Evolutionary conservation across 1,140 invertebrate genomes (phyloP), one percentile per base, ranked within the genome.

Genomic region (Holcopasites calliopsidis): DNA sequence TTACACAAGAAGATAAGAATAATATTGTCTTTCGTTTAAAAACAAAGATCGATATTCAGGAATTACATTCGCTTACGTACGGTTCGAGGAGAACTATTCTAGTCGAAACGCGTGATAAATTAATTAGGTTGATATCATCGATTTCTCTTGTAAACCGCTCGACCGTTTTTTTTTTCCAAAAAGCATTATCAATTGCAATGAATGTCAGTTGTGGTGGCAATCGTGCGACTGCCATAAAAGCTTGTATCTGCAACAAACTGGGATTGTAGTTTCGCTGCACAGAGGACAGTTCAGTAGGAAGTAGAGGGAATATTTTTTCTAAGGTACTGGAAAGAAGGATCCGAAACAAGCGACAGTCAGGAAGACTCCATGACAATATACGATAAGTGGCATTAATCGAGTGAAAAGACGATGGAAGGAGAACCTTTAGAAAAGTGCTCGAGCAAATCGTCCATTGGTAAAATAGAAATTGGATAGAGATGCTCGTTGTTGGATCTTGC

Each of bases 251-350:
- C 38, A 11, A 28, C 28, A 21, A 57, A 16, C 10, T 26, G n/a
- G 26, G 47, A 26, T 23, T 52, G 44, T 40, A 52, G 62, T n/a
- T 52, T 50, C 47, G 58, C 18, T 4, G 58, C 13, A 47, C 33
- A 23, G 58, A 61, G n/a, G n/a, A n/a, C n/a, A 52, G 26, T 72
- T 72, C 50, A 52, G 47, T 42, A 42, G 66, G 58, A 64, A 72
- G 64, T 52, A 18, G 44, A 62, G 55, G 31, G 44, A 62, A 54
- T 72, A 72, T 72, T 72, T 72, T 72, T 72, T 72, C 70, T 64
- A 64, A 58, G 58, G 70, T 44, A 64, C 35, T 64, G 47, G 42
- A 42, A 52, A 42, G n/a, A n/a, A n/a, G n/a, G n/a, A n/a, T n/a
- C n/a, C n/a, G n/a, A n/a, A n/a, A n/a, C n/a, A 54, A 38, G 35